Evolutionary conservation across 2,797 vertebrate species (phyloP).

Genomic region (Myotis findleyi): DNA sequence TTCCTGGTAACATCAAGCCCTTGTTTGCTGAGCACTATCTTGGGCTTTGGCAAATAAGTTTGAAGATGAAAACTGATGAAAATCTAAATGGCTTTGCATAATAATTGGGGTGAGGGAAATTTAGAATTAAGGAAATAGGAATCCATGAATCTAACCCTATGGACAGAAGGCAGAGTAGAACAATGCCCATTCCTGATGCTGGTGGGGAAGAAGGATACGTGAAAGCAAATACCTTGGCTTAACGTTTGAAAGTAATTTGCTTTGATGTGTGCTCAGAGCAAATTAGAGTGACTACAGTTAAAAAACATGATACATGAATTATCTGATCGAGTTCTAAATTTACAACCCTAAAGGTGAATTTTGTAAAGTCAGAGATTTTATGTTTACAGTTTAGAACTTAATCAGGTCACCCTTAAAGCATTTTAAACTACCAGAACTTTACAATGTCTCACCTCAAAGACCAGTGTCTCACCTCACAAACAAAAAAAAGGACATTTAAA

Average conservation of each 20-base stretch:
- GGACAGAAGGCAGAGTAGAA: background rate
- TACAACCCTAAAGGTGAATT: background rate
- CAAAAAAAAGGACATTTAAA: conserved; percentile 17
- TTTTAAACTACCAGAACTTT: conserved; percentile 27
- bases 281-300: background rate
- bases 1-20: background rate
- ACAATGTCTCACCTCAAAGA: background rate
- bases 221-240: background rate
- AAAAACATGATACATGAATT: background rate
- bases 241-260: background rate
- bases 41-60: conserved; percentile 12
- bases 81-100: background rate
- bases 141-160: background rate
- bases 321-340: background rate
- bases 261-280: background rate
- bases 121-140: background rate
- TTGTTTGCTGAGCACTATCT: background rate
- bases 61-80: background rate
- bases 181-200: background rate
- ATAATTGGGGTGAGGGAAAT: background rate
- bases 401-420: conserved; percentile 38
- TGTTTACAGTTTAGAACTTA: conserved; percentile 15
- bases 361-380: background rate
- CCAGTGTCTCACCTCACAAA: background rate
- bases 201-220: background rate